These are phyloP conservation scores for Gymnodraco acuticeps DNA, from an alignment of 2,797 vertebrate genomes.

Conservation along the genomic window DNA sequence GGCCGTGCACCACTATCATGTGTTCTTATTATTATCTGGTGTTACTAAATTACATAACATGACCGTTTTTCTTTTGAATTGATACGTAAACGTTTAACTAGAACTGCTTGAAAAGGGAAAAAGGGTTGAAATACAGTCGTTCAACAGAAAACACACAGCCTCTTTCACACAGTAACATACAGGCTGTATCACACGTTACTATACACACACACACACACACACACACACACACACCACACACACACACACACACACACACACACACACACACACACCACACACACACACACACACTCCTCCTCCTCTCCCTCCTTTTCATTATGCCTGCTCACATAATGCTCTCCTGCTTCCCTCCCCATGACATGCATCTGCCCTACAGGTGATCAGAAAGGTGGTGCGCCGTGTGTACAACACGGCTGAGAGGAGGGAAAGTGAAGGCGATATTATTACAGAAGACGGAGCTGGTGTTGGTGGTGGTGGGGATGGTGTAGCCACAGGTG, in stretches of 20 bases:
- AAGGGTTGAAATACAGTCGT: neutral
- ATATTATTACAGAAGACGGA: constrained; percentile 33
- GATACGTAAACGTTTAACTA: too few species aligned
- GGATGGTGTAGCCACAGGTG: constrained; percentile 41
- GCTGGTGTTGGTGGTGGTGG: constrained; percentile 9
- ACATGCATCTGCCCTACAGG: constrained; percentile 68
- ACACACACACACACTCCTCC: neutral
- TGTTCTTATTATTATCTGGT: too few species aligned
- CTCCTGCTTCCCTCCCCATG: neutral
- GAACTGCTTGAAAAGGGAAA: neutral
- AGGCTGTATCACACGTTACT: neutral
- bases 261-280: neutral
- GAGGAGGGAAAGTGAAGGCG: constrained; percentile 50
- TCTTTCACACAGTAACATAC: neutral
- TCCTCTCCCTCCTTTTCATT: constrained; percentile 6
- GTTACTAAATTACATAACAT: too few species aligned
- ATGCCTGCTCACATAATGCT: neutral
- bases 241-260: neutral
- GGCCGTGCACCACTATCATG: too few species aligned
- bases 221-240: neutral
- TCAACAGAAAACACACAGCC: neutral
- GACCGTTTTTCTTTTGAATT: too few species aligned
- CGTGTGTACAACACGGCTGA: constrained; percentile 67
- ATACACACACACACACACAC: neutral
- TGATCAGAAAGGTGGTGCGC: constrained; percentile 83